A percentile compares a stretch with the other conserved stretches of the same genome.
phyloP scores from a whole-genome alignment of 2,888 invertebrate genomes.

The Phortica okadai region DNA sequence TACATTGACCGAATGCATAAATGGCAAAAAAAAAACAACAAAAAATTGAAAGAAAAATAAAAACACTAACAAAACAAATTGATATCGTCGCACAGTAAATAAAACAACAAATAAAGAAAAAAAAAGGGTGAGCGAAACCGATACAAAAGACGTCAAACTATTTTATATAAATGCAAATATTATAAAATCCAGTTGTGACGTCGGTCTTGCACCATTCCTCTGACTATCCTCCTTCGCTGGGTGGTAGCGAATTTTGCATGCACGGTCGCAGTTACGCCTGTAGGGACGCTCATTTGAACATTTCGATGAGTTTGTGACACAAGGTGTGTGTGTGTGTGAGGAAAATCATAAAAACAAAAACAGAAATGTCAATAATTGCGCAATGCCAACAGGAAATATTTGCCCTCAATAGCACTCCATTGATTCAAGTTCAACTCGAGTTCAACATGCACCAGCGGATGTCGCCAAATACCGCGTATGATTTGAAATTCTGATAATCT shows the following conservation, averaged over 20 bases:
- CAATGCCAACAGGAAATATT: constrained; percentile 13
- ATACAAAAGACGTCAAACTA: neutral
- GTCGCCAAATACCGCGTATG: neutral
- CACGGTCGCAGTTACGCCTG: too few relatives aligned
- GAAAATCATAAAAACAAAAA: neutral
- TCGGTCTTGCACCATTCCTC: neutral
- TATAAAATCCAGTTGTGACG: neutral
- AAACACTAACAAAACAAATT: neutral
- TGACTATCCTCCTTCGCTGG: neutral
- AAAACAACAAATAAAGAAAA: neutral
- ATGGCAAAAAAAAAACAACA: neutral
- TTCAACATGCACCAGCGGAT: neutral
- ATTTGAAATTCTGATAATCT: too few relatives aligned
- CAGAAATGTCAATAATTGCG: neutral
- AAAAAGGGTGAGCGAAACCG: neutral
- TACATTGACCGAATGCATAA: neutral
- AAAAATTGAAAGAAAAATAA: neutral
- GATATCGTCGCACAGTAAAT: neutral
- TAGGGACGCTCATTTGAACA: too few relatives aligned
- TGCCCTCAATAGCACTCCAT: constrained; percentile 8
- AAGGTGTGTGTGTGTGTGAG: constrained; percentile 14
- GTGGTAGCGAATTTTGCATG: neutral
- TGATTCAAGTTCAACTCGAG: neutral
- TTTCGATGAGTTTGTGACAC: neutral
- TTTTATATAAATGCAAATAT: neutral